phyloP scores from a whole-genome alignment of 2,888 invertebrate genomes.

The Hydrotaea cyrtoneurina region DNA sequence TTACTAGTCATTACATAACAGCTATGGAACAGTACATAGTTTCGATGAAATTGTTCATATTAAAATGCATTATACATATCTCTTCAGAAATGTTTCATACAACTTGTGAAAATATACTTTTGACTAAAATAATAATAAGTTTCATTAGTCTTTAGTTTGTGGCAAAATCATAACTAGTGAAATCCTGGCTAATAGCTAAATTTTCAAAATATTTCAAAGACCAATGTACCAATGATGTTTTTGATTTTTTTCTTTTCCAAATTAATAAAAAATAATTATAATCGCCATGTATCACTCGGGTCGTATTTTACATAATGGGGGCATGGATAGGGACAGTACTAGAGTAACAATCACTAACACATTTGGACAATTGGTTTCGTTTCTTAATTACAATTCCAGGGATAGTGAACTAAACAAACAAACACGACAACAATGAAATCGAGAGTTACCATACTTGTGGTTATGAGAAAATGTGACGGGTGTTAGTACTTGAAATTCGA shows the following conservation, averaged over 20 bases:
- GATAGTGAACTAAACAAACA: neutral
- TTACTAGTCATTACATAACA: too few relatives aligned
- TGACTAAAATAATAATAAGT: too few relatives aligned
- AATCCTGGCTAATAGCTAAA: too few relatives aligned
- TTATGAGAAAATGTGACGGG: constrained; percentile 4
- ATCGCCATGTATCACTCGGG: constrained; percentile 9
- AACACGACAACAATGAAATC: constrained; percentile 40
- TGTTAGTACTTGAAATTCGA: neutral
- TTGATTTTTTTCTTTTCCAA: neutral
- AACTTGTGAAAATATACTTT: too few relatives aligned
- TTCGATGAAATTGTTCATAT: too few relatives aligned
- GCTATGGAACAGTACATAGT: too few relatives aligned
- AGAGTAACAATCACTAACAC: constrained; percentile 8
- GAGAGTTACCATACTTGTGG: constrained; percentile 46
- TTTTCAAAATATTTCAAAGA: neutral
- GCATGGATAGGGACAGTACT: neutral
- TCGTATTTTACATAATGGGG: neutral
- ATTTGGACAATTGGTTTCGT: too few relatives aligned
- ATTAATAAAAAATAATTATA: neutral
- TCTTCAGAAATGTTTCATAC: too few relatives aligned
- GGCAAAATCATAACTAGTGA: too few relatives aligned
- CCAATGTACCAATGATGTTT: neutral
- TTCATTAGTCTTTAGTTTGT: too few relatives aligned
- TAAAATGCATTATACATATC: too few relatives aligned
- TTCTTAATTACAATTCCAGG: neutral